These are phyloP conservation scores for Phataginus tetradactyla DNA, from an alignment of 2,797 vertebrate genomes.

Conservation along the genomic window DNA sequence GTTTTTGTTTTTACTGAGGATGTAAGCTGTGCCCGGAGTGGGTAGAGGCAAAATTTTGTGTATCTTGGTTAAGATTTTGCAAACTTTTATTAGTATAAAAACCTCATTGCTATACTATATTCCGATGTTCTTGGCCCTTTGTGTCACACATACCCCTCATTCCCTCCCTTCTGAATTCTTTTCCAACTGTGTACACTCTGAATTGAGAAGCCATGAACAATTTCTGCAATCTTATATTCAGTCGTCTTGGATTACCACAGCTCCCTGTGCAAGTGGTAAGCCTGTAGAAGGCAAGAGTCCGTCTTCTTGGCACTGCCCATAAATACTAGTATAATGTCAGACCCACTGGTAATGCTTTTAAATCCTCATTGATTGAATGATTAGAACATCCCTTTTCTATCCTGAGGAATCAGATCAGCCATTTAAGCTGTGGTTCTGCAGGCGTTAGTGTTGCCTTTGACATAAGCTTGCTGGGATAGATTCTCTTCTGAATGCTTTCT, in stretches of 20 bases:
- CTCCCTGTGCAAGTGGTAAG: not conserved
- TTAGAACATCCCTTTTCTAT: too few species aligned
- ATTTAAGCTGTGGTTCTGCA: not conserved
- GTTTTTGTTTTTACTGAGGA: not conserved
- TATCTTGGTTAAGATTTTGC: not conserved
- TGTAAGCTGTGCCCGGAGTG: not conserved
- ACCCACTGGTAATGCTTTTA: not conserved
- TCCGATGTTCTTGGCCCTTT: not conserved
- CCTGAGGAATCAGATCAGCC: not conserved
- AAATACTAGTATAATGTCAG: not conserved
- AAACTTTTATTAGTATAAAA: not conserved
- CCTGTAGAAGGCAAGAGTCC: not conserved
- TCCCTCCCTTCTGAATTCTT: not conserved
- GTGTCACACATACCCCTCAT: not conserved
- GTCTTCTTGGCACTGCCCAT: not conserved
- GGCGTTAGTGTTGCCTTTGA: not conserved
- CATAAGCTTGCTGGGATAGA: not conserved
- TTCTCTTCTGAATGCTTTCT: not conserved
- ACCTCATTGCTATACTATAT: not conserved
- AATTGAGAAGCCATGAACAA: not conserved
- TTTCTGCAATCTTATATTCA: not conserved
- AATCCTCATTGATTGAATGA: not conserved
- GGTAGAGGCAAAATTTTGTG: constrained; percentile 17
- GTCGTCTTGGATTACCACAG: not conserved
- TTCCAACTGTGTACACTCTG: not conserved